Percentiles rank a stretch among this genome's conserved stretches.
Conservation (phyloP, 2,888 invertebrate genomes). For the Platypus cylindrus region DNA sequence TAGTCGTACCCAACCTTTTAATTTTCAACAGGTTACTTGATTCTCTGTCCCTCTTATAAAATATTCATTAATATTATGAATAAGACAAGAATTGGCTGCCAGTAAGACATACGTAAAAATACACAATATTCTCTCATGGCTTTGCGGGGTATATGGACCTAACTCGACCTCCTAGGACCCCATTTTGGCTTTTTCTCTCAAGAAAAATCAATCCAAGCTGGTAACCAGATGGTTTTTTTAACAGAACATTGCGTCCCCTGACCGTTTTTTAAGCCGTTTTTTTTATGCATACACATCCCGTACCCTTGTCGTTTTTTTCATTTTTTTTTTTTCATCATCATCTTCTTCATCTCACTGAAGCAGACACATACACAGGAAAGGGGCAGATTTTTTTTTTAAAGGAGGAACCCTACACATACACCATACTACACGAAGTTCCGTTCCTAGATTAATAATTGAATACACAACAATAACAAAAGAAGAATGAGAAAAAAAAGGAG, state of each 20-base stretch:
- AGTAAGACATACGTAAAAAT: too few relatives aligned
- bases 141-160: slow-evolving; percentile 26
- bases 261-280: slow-evolving; percentile 36
- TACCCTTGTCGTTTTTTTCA: slow-evolving; percentile 28
- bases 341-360: too few relatives aligned
- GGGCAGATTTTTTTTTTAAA: slow-evolving; percentile 37
- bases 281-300: slow-evolving; percentile 32
- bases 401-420: too few relatives aligned
- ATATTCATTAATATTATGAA: too few relatives aligned
- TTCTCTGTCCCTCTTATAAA: too few relatives aligned
- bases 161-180: slow-evolving; percentile 30
- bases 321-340: too few relatives aligned
- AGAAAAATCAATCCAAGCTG: slow-evolving; percentile 31
- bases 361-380: slow-evolving; percentile 31
- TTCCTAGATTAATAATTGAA: slow-evolving; percentile 33
- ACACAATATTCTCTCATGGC: slow-evolving; percentile 8
- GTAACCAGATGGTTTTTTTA: slow-evolving; percentile 31
- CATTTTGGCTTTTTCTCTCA: slow-evolving; percentile 19
- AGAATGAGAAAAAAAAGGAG: slow-evolving; percentile 26
- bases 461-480: background rate
- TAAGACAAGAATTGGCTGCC: too few relatives aligned
- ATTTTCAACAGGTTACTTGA: too few relatives aligned
- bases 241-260: slow-evolving; percentile 24
- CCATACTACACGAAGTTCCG: slow-evolving; percentile 37
- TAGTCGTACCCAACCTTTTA: too few relatives aligned